phyloP scores from a whole-genome alignment of 2,888 invertebrate genomes.

The Aphidius colemani region DNA sequence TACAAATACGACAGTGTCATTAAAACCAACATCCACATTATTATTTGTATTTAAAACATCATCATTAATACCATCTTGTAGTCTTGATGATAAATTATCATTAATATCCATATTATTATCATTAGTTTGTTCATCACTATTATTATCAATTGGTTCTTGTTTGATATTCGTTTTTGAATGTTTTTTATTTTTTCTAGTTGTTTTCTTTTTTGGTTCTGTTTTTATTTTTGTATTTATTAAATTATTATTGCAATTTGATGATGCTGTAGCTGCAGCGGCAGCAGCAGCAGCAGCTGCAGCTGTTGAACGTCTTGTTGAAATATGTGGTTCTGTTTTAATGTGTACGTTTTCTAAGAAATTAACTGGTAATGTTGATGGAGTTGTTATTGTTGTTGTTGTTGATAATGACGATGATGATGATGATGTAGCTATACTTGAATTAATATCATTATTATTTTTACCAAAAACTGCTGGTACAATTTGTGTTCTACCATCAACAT shows the following conservation, averaged over 20 bases:
- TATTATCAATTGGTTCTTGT: slow-evolving; percentile 23
- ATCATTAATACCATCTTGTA: slow-evolving; percentile 14
- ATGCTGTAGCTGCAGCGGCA: neutral
- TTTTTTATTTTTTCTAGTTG: neutral
- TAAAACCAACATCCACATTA: slow-evolving; percentile 51
- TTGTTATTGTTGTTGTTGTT: neutral
- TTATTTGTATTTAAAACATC: slow-evolving; percentile 48
- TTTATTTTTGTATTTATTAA: neutral
- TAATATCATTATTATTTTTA: slow-evolving; percentile 44
- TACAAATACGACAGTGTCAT: slow-evolving; percentile 46
- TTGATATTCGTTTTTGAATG: slow-evolving; percentile 6
- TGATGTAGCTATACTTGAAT: slow-evolving; percentile 35
- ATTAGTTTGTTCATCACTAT: slow-evolving; percentile 15
- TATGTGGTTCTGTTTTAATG: slow-evolving; percentile 13
- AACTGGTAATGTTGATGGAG: neutral
- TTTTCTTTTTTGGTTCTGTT: slow-evolving; percentile 3
- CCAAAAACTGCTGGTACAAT: slow-evolving; percentile 64
- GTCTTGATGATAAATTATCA: neutral
- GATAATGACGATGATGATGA: slow-evolving; percentile 18
- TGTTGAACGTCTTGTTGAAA: slow-evolving; percentile 14
- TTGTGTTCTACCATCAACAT: slow-evolving; percentile 63
- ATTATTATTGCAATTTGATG: neutral
- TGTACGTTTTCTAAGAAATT: neutral
- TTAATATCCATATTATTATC: too few species aligned
- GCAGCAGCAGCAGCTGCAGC: neutral